A percentile compares a stretch with the other conserved stretches of the same genome.
phyloP scores from a whole-genome alignment of 1,140 invertebrate species.

The Medauroidea extradentata region DNA sequence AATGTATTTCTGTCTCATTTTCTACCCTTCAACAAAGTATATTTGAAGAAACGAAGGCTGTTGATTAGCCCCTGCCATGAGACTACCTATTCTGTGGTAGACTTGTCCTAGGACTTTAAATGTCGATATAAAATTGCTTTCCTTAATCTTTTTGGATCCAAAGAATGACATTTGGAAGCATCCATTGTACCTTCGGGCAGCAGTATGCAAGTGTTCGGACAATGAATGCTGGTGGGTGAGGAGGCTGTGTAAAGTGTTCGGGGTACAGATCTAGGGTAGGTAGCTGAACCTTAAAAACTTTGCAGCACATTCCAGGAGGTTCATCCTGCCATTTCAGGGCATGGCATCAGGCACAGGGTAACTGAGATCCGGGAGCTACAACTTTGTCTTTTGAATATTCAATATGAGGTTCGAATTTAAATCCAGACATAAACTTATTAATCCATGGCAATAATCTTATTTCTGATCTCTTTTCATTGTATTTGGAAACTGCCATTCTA shows the following conservation, averaged over 20 bases:
- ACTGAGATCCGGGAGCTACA: no score
- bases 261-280: constrained; percentile 12
- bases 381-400: no score
- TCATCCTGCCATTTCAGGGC: no score
- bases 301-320: no score
- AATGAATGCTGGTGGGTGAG: constrained; percentile 15
- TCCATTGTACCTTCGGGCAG: constrained; percentile 24
- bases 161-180: constrained; percentile 30
- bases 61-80: constrained; percentile 9
- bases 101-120: constrained; percentile 11
- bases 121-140: constrained; percentile 20
- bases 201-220: constrained; percentile 16
- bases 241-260: constrained; percentile 18
- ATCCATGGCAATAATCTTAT: no score
- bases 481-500: no score
- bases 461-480: no score
- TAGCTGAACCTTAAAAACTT: no score
- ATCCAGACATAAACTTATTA: no score
- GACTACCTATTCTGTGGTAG: constrained; percentile 15
- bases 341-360: no score
- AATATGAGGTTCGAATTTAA: no score
- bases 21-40: constrained; percentile 16
- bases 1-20: background rate
- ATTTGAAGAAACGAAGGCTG: constrained; percentile 16
- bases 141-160: constrained; percentile 30